A percentile compares a stretch with the other conserved stretches of the same genome.
phyloP scores from a whole-genome alignment of 2,888 invertebrate genomes.

The Liopterus haemorrhoidalis region DNA sequence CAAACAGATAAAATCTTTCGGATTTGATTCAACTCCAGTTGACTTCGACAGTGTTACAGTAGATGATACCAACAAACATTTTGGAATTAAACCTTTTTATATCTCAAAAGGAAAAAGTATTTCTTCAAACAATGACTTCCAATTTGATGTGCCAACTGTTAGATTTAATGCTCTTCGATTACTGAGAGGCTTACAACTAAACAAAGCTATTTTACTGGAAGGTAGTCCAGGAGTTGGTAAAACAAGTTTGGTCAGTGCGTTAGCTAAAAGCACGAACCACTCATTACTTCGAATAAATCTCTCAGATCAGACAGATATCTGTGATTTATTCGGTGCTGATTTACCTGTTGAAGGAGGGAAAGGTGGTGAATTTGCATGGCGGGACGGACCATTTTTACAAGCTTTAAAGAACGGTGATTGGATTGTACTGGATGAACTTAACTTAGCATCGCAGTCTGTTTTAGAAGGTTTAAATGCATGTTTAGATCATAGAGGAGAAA shows the following conservation, averaged over 20 bases:
- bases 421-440: slow-evolving; percentile 96
- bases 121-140: slow-evolving; percentile 48
- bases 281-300: slow-evolving; percentile 89
- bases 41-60: slow-evolving; percentile 31
- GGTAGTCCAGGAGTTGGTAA: slow-evolving; percentile 99
- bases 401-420: slow-evolving; percentile 91
- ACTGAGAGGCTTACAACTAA: slow-evolving; percentile 81
- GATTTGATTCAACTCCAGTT: slow-evolving; percentile 12
- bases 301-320: slow-evolving; percentile 97
- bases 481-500: slow-evolving; percentile 93
- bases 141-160: slow-evolving; percentile 73
- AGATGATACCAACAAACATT: slow-evolving; percentile 45
- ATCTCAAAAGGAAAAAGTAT: slow-evolving; percentile 51
- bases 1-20: slow-evolving; percentile 46
- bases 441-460: slow-evolving; percentile 96
- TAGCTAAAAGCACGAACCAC: slow-evolving; percentile 80
- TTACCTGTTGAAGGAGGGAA: slow-evolving; percentile 84
- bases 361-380: slow-evolving; percentile 88
- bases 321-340: slow-evolving; percentile 97
- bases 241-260: slow-evolving; percentile 85
- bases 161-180: slow-evolving; percentile 76
- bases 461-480: slow-evolving; percentile 98
- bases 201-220: slow-evolving; percentile 90
- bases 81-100: slow-evolving; percentile 76
- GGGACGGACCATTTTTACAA: slow-evolving; percentile 90